phyloP scores from a whole-genome alignment of 2,797 vertebrate genomes.

The Sorex maritimensis region DNA sequence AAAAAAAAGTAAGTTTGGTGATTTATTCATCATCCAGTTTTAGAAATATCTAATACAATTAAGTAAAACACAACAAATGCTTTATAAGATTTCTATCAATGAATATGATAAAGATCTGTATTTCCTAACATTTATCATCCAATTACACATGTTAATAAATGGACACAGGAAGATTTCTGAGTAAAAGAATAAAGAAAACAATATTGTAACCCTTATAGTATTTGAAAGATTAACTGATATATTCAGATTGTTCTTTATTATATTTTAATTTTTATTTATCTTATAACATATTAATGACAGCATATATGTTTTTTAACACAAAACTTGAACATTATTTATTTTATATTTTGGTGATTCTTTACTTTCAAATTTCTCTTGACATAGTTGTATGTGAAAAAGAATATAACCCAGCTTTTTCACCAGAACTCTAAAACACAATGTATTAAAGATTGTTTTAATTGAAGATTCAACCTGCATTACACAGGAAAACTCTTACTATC shows the following conservation, averaged over 20 bases:
- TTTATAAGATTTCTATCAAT: conserved; percentile 28
- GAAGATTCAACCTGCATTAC: conserved; percentile 12
- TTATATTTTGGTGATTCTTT: conserved; percentile 43
- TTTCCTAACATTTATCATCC: conserved; percentile 9
- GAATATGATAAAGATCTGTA: conserved; percentile 16
- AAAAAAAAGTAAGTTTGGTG: background rate
- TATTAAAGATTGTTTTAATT: background rate
- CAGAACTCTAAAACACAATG: background rate
- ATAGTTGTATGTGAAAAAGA: conserved; percentile 44
- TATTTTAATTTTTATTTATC: conserved; percentile 59
- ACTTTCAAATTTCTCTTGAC: conserved; percentile 39
- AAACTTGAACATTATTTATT: conserved; percentile 71
- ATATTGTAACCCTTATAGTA: background rate
- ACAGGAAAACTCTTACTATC: conserved; percentile 47
- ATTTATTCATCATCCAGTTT: conserved; percentile 42
- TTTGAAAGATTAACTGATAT: conserved; percentile 54
- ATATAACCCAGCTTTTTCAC: conserved; percentile 18
- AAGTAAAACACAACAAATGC: conserved; percentile 23
- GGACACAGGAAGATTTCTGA: conserved; percentile 41
- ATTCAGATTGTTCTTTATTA: conserved; percentile 27
- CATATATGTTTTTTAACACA: conserved; percentile 41
- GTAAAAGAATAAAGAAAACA: conserved; percentile 53
- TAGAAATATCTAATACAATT: conserved; percentile 31
- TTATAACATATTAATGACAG: conserved; percentile 40
- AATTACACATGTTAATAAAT: background rate